These are phyloP conservation scores for Cassiopea andromeda DNA, from an alignment of 30 jellyfish, hydroid and myxozoan genomes.

Conservation along the genomic window DNA sequence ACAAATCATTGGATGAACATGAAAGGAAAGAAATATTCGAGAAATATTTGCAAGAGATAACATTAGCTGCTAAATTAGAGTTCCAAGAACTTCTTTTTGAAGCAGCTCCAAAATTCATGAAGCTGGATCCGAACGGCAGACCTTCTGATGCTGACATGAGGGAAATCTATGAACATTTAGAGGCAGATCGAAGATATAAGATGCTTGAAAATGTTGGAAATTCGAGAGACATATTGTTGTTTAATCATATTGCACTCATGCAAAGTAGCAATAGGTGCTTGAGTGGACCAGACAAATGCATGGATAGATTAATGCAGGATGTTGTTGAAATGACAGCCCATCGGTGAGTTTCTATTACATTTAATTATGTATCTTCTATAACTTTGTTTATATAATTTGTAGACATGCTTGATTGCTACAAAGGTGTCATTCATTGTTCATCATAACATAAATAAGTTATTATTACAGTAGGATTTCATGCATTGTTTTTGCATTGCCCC, in stretches of 20 bases:
- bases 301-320: conserved; percentile 98
- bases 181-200: conserved; percentile 85
- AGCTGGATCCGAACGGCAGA: conserved; percentile 81
- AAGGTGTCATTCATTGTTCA: no score
- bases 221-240: conserved; percentile 92
- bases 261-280: conserved; percentile 97
- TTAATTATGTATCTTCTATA: neutral
- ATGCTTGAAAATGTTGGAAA: conserved; percentile 93
- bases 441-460: no score
- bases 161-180: conserved; percentile 76
- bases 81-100: conserved; percentile 96
- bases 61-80: conserved; percentile 91
- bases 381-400: neutral
- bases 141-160: conserved; percentile 96
- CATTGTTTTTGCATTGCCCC: no score
- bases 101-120: conserved; percentile 91
- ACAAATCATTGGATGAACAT: conserved; percentile 86
- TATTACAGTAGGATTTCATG: no score
- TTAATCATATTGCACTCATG: conserved; percentile 97
- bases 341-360: conserved; percentile 66
- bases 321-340: conserved; percentile 97
- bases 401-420: neutral
- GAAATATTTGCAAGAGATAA: conserved; percentile 86
- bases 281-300: conserved; percentile 98
- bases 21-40: conserved; percentile 95